Conservation (phyloP, 1,140 invertebrate genomes). For the Diorhabda carinulata region DNA sequence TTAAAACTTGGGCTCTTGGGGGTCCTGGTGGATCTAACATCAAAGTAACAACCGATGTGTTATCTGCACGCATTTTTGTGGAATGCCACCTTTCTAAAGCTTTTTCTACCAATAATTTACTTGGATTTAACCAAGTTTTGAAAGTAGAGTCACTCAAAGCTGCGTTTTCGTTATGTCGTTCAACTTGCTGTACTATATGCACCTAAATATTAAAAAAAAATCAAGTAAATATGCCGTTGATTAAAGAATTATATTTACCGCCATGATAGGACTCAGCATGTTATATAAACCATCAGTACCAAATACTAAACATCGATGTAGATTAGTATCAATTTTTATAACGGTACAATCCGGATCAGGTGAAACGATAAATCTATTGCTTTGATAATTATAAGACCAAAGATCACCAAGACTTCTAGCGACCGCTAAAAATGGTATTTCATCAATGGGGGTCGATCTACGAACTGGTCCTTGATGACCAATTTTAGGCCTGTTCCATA, state of each 20-base stretch:
- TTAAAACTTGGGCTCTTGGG: constrained; percentile 63
- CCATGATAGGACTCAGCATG: constrained; percentile 78
- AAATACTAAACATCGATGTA: constrained; percentile 84
- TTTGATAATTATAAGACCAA: constrained; percentile 92
- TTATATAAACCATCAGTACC: constrained; percentile 97
- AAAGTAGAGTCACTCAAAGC: constrained; percentile 41
- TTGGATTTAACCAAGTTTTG: constrained; percentile 79
- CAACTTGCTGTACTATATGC: constrained; percentile 72
- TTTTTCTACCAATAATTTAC: constrained; percentile 82
- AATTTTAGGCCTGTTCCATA: constrained; percentile 89
- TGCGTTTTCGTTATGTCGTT: constrained; percentile 73
- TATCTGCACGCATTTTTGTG: constrained; percentile 85
- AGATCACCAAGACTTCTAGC: constrained; percentile 92
- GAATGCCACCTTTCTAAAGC: constrained; percentile 75
- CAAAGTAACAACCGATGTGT: constrained; percentile 90
- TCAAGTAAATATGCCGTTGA: neutral
- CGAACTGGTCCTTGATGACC: constrained; percentile 76
- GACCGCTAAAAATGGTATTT: constrained; percentile 95
- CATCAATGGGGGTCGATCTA: constrained; percentile 82
- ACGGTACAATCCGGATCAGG: constrained; percentile 94
- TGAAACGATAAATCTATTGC: constrained; percentile 91
- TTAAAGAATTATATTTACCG: constrained; percentile 42
- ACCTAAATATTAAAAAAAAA: constrained; percentile 50
- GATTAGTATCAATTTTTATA: constrained; percentile 74
- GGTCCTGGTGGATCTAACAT: constrained; percentile 88